These are phyloP conservation scores for Fukomys damarensis DNA, from an alignment of 2,113 vertebrate genomes.

Conservation along the genomic window DNA sequence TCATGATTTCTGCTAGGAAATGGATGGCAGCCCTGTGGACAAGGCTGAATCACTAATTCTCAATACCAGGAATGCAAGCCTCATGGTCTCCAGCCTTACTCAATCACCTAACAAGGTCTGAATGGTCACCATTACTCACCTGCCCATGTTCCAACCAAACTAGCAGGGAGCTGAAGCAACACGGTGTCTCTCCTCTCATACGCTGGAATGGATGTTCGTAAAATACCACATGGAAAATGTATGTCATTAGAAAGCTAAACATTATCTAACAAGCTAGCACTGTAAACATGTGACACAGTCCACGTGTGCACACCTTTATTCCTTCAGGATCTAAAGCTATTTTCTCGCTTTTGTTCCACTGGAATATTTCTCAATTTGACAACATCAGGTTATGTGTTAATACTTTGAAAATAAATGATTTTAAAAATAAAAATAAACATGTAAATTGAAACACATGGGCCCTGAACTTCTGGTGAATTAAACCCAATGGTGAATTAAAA, in stretches of 20 bases:
- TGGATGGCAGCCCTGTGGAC: neutral
- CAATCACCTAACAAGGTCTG: neutral
- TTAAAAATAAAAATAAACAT: neutral
- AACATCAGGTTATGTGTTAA: neutral
- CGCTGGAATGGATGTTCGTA: neutral
- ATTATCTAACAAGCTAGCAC: neutral
- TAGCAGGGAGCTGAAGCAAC: neutral
- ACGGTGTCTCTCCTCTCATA: neutral
- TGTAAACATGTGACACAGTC: neutral
- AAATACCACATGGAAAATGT: neutral
- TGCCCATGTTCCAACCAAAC: neutral
- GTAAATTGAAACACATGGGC: neutral
- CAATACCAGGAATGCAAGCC: neutral
- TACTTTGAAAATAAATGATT: too few relatives aligned
- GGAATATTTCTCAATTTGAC: neutral
- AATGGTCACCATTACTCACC: too few relatives aligned
- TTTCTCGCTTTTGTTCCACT: neutral
- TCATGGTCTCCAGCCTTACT: neutral
- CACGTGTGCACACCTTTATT: neutral
- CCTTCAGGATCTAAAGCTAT: neutral
- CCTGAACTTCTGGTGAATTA: neutral
- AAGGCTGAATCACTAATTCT: neutral
- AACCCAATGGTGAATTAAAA: too few relatives aligned
- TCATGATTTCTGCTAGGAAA: conserved; percentile 28
- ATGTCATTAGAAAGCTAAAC: neutral